A percentile compares a stretch with the other conserved stretches of the same genome.
Evolutionary conservation across 2,888 invertebrate species (phyloP).

Genomic region (Drosophila picticornis): DNA sequence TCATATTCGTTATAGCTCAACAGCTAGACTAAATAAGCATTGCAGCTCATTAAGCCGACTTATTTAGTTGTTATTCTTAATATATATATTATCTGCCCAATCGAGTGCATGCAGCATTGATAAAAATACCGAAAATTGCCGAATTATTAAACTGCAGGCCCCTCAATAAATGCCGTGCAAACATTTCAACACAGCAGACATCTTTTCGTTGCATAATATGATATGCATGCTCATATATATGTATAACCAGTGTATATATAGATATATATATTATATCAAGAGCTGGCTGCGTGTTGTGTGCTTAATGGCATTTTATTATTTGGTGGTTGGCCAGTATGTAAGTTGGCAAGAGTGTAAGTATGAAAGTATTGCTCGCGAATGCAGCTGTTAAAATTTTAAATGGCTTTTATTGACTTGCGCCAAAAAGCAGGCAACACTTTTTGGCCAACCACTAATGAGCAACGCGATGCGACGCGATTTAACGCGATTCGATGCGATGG

Average conservation of each 20-base stretch:
- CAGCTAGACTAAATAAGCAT: not conserved
- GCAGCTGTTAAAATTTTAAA: conserved; percentile 49
- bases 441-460: conserved; percentile 66
- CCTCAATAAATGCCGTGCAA: conserved; percentile 15
- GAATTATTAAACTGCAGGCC: conserved; percentile 5
- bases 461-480: conserved; percentile 18
- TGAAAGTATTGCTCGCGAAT: conserved; percentile 19
- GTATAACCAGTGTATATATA: not conserved
- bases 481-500: conserved; percentile 16
- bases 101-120: conserved; percentile 15
- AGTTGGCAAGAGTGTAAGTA: conserved; percentile 1
- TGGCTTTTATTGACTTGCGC: conserved; percentile 58
- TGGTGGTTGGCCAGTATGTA: conserved; percentile 1
- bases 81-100: conserved; percentile 11
- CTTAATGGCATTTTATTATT: conserved; percentile 31
- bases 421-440: conserved; percentile 60
- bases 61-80: conserved; percentile 3
- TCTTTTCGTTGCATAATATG: conserved; percentile 2
- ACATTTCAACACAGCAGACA: conserved; percentile 1
- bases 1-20: not conserved
- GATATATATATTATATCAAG: not conserved
- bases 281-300: conserved; percentile 10
- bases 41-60: not conserved
- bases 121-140: conserved; percentile 10
- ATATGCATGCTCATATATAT: conserved; percentile 1